Evolutionary conservation across 2,888 invertebrate genomes (phyloP), one percentile per base, ranked within the genome.

Genomic region (Eilema sororculum): DNA sequence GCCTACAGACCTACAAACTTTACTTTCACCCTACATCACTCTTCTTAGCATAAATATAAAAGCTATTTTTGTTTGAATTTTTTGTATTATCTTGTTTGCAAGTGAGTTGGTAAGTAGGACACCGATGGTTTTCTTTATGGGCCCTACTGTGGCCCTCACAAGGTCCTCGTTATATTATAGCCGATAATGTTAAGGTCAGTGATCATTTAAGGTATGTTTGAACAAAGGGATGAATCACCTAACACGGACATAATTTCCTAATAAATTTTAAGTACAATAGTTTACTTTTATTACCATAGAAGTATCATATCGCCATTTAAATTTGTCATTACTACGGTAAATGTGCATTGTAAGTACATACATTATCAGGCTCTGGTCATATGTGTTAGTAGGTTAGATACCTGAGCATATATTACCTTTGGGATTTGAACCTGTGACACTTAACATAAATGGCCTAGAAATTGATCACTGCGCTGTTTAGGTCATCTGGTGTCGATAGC

Each of bases 1-100:
- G 93, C 95, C 95, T 94, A 94, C 90, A 95, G 95, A 95, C 95
- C 95, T 93, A 95, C 93, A 91, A 93, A 92, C 88, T 74, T 73
- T 84, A 87, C 91, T 91, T 92, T 91, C 92, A 87, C 88, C 86
- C 78, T 80, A 80, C 78, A 74, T 71, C 74, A 73, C 73, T 75
- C 86, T 83, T 89, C 84, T 75, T 30, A 20, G 69, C 71, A 64
- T 79, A 72, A 68, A 58, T 69, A 82, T 90, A 92, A 77, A 81
- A 80, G 72, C 61, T 60, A 84, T 82, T 83, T 84, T 89, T 56
- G 80, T 72, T 77, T 82, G 77, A 67, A 22, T 52, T 16, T 62
- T 22, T 28, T 22, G 74, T 70, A 73, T 62, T 69, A 68, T 77
- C 78, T 71, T 74, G 76, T 84, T 88, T 85, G 88, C 78, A 78